Evolutionary conservation across 1,140 invertebrate species (phyloP).

Genomic region (Trinorchestia longiramus): DNA sequence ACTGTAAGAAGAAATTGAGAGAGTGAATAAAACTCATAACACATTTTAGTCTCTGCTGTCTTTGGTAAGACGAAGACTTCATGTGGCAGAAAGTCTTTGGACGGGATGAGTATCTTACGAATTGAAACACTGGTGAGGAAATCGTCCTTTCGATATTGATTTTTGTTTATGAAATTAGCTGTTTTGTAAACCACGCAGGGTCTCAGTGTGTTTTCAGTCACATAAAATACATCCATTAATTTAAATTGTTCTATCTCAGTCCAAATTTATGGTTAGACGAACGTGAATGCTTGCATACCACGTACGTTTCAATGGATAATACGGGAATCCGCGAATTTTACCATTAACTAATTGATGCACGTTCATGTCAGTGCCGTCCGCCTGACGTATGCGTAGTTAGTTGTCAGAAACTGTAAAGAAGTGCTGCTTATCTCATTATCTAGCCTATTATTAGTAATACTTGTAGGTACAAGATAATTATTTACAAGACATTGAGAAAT

Average conservation of each 20-base stretch:
- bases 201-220: neutral
- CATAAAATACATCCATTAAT: neutral
- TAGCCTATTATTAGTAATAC: neutral
- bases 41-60: neutral
- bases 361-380: neutral
- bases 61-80: neutral
- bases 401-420: neutral
- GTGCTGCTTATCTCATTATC: neutral
- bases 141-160: neutral
- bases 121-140: neutral
- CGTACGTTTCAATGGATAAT: neutral
- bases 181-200: neutral
- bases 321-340: neutral
- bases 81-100: neutral
- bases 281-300: neutral
- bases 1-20: neutral
- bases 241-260: neutral
- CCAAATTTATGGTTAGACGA: neutral
- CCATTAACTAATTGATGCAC: neutral
- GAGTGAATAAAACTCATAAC: neutral
- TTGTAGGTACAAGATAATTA: neutral
- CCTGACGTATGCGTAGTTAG: neutral
- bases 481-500: neutral
- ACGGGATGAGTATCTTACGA: neutral
- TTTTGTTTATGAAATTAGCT: neutral